These are phyloP conservation scores for Sphyrna mokarran DNA, from an alignment of 2,113 vertebrate species.

Conservation along the genomic window DNA sequence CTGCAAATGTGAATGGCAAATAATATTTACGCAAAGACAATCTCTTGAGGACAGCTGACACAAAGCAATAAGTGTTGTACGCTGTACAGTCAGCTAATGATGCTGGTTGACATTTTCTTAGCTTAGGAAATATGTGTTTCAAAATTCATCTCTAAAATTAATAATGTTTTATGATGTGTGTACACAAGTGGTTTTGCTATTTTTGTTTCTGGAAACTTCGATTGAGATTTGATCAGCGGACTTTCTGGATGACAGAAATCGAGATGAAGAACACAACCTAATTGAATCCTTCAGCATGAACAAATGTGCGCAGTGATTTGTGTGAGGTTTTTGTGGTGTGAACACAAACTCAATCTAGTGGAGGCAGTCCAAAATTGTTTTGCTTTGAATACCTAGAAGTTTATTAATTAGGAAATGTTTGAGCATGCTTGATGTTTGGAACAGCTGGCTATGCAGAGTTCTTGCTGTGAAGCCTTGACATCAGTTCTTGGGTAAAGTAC, in stretches of 20 bases:
- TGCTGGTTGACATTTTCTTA: neutral
- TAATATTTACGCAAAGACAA: neutral
- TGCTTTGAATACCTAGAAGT: neutral
- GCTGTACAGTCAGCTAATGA: neutral
- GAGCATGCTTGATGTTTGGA: neutral
- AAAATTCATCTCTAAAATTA: neutral
- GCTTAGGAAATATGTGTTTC: neutral
- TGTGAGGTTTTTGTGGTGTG: neutral
- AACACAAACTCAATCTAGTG: neutral
- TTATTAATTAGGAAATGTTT: slow-evolving; percentile 1
- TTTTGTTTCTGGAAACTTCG: neutral
- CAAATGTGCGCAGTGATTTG: neutral
- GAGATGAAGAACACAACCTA: neutral
- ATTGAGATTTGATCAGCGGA: neutral
- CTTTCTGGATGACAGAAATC: neutral
- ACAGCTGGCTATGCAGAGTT: neutral
- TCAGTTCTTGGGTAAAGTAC: slow-evolving; percentile 5
- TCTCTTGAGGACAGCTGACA: neutral
- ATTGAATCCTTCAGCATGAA: neutral
- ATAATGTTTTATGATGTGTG: neutral
- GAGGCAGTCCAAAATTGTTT: neutral
- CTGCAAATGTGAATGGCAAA: neutral
- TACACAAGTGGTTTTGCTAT: neutral
- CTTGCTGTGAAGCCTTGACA: slow-evolving; percentile 5
- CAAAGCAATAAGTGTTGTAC: neutral